These are phyloP conservation scores for Drosophila carrolli DNA, from an alignment of 1,140 invertebrate genomes.

Conservation along the genomic window DNA sequence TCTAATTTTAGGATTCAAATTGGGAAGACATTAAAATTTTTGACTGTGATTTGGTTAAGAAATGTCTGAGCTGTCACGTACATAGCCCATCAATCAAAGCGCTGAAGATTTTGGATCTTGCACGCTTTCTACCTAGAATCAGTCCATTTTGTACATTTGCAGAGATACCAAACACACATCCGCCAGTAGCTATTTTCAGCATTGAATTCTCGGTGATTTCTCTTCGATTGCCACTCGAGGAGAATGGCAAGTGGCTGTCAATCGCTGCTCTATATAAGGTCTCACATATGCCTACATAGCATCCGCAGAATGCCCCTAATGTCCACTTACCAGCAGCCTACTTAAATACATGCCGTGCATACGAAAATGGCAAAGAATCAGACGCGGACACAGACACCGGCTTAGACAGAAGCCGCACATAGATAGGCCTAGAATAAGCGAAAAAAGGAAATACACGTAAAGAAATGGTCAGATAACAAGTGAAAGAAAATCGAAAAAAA, in stretches of 20 bases:
- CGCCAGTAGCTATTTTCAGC: conserved; percentile 51
- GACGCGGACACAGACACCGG: conserved; percentile 3
- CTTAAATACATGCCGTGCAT: conserved; percentile 77
- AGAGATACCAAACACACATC: conserved; percentile 27
- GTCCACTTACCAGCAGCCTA: conserved; percentile 73
- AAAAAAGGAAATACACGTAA: conserved; percentile 10
- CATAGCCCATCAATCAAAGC: conserved; percentile 5
- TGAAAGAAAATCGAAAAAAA: too few relatives aligned
- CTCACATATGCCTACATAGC: conserved; percentile 68
- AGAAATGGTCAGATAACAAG: background rate
- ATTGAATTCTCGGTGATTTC: conserved; percentile 63
- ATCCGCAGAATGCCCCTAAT: conserved; percentile 73
- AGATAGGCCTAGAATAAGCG: conserved; percentile 46
- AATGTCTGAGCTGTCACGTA: background rate
- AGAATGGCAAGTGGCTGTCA: conserved; percentile 65
- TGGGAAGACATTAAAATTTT: background rate
- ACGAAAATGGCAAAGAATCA: conserved; percentile 51
- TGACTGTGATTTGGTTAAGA: background rate
- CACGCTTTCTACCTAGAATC: conserved; percentile 19
- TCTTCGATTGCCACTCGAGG: conserved; percentile 39
- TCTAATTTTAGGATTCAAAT: background rate
- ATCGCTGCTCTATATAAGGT: conserved; percentile 75
- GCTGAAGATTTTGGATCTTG: conserved; percentile 7
- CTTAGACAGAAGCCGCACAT: conserved; percentile 50
- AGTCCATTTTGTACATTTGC: conserved; percentile 13